Evolutionary conservation across 2,888 invertebrate genomes (phyloP), one percentile per base, ranked within the genome.

Genomic region (Ornithoptera alexandrae): DNA sequence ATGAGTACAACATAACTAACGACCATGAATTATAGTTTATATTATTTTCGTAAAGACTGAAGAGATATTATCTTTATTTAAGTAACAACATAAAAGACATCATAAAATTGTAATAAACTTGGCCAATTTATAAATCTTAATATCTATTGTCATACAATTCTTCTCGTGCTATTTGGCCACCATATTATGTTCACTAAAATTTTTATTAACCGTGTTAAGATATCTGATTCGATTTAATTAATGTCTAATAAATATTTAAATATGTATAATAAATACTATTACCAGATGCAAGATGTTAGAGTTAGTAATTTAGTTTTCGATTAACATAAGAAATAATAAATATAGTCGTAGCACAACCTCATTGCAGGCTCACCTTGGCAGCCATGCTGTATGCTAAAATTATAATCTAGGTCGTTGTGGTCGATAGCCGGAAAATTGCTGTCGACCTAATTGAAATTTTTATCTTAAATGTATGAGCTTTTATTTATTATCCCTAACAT

Each of bases 391-490:
- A 36, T 65, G 69, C 72, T 73, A 69, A 72, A 73, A 69, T 73
- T 72, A 69, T 71, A 69, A 69, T 63, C 72, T 72, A 62, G 70
- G 73, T 73, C 72, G 65, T 61, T 65, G 69, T 65, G 65, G 69
- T 69, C 61, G 65, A 69, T 69, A 61, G 57, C 61, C 69, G 65
- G 69, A 69, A 68, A 63, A 69, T 69, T 20, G 69, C 30, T 39
- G 42, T 56, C 64, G 68, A 61, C 61, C 60, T 61, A 39, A 69
- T 65, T 60, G 42, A 65, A 61, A 68, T 30, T 20, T 46, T n/a
- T 53, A 53, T 53, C 53, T 53, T 53, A 53, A 53, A 53, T 53
- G n/a, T n/a, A n/a, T 53, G 18, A 6, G n/a, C n/a, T 53, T 53
- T n/a, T 0, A 53, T 2, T 0, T n/a, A 53, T 53, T 53, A 18